phyloP scores from a whole-genome alignment of 1,140 invertebrate species.

The Calliphora vicina region DNA sequence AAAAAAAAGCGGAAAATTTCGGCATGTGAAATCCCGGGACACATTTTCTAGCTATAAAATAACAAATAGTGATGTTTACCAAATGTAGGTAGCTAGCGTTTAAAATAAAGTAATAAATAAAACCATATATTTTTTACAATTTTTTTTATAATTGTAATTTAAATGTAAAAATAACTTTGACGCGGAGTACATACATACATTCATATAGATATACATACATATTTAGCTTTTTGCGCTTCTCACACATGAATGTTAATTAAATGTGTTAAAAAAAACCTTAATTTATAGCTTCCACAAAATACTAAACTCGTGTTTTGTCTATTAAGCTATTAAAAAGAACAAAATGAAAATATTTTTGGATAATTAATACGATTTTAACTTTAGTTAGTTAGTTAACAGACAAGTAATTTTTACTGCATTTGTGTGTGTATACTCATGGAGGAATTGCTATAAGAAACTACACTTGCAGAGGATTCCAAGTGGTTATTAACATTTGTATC shows the following conservation, averaged over 20 bases:
- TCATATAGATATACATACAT: too few relatives aligned
- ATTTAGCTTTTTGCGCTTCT: background rate
- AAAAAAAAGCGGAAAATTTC: too few relatives aligned
- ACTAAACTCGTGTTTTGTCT: background rate
- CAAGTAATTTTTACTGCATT: background rate
- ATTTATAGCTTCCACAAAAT: background rate
- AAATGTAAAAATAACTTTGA: too few relatives aligned
- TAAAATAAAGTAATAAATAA: too few relatives aligned
- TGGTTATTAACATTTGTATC: background rate
- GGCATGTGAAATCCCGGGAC: too few relatives aligned
- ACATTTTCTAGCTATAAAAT: too few relatives aligned
- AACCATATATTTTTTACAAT: too few relatives aligned
- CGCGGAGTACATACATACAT: too few relatives aligned
- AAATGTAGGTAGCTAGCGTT: too few relatives aligned
- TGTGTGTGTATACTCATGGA: background rate
- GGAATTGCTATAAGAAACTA: background rate
- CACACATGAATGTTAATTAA: constrained; percentile 32
- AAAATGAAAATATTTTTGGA: background rate
- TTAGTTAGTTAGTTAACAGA: background rate
- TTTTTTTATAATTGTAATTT: too few relatives aligned
- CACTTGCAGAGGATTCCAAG: background rate
- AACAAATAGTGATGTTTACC: too few relatives aligned
- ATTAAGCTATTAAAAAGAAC: background rate
- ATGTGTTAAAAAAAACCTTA: constrained; percentile 2
- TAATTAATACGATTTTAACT: background rate